A percentile compares a stretch with the other conserved stretches of the same genome.
These are phyloP conservation scores for Aplochiton taeniatus DNA, from an alignment of 2,797 vertebrate species.

Conservation along the genomic window DNA sequence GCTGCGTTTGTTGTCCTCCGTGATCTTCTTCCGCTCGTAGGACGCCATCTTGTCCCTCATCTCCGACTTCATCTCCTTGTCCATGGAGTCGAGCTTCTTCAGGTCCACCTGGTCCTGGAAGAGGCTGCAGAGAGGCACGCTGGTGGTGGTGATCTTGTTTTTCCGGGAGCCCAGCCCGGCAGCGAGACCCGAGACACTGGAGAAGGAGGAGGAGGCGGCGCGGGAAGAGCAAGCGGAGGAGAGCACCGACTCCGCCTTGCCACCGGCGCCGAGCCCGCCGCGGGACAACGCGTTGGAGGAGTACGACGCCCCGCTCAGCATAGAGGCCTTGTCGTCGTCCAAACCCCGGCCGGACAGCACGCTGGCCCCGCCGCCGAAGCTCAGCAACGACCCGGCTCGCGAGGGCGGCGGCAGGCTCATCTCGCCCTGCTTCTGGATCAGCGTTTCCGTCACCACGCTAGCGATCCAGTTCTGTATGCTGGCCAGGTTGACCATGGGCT, in stretches of 20 bases:
- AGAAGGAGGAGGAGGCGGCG: slow-evolving; percentile 42
- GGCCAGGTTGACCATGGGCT: slow-evolving; percentile 85
- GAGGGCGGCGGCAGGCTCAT: slow-evolving; percentile 80
- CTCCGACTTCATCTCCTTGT: slow-evolving; percentile 86
- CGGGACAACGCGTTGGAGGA: slow-evolving; percentile 49
- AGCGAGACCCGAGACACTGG: slow-evolving; percentile 72
- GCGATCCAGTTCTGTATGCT: slow-evolving; percentile 97
- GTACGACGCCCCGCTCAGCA: slow-evolving; percentile 75
- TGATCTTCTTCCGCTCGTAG: slow-evolving; percentile 90
- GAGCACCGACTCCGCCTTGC: slow-evolving; percentile 54
- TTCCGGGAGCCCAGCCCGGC: slow-evolving; percentile 52
- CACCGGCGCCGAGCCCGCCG: slow-evolving; percentile 16
- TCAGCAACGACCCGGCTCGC: slow-evolving; percentile 70
- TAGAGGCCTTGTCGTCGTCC: slow-evolving; percentile 83
- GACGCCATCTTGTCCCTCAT: slow-evolving; percentile 87
- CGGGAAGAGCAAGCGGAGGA: slow-evolving; percentile 44
- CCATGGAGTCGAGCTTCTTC: slow-evolving; percentile 82
- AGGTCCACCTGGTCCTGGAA: slow-evolving; percentile 91
- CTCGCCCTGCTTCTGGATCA: slow-evolving; percentile 91
- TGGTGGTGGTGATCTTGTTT: slow-evolving; percentile 81
- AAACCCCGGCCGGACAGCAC: slow-evolving; percentile 45
- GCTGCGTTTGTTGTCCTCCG: slow-evolving; percentile 90
- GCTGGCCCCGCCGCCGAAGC: slow-evolving; percentile 58
- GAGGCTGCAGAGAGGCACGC: slow-evolving; percentile 89
- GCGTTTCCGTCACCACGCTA: slow-evolving; percentile 89